Percentiles rank a stretch among this genome's conserved stretches.
phyloP scores from a whole-genome alignment of 2,113 vertebrate genomes.

The Phrynosoma platyrhinos region DNA sequence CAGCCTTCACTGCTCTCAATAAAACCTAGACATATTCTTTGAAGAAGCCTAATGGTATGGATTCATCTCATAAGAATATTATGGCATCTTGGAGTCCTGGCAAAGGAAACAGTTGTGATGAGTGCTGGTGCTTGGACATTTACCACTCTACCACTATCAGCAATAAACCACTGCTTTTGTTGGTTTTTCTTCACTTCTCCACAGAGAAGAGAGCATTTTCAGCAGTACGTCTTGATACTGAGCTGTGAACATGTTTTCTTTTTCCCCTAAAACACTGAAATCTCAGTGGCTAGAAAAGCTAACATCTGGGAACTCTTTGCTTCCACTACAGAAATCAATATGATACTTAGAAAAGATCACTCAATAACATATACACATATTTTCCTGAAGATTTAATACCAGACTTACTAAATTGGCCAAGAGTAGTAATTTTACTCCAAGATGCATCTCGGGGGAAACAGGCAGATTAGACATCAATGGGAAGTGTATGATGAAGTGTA shows the following conservation, averaged over 20 bases:
- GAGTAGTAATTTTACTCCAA: constrained; percentile 66
- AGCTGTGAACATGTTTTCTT: background rate
- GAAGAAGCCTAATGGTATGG: too few relatives aligned
- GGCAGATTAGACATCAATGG: constrained; percentile 53
- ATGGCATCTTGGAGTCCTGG: background rate
- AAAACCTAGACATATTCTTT: too few relatives aligned
- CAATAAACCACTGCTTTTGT: background rate
- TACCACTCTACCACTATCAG: background rate
- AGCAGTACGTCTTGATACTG: constrained; percentile 34
- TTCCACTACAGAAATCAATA: constrained; percentile 55
- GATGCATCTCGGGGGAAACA: constrained; percentile 55
- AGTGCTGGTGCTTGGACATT: background rate
- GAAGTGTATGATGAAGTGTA: constrained; percentile 53
- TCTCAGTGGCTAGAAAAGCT: constrained; percentile 47
- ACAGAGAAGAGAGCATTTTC: constrained; percentile 17
- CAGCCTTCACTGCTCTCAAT: too few relatives aligned
- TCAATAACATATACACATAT: constrained; percentile 35
- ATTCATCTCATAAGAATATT: background rate
- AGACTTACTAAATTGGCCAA: constrained; percentile 64
- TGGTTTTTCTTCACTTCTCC: background rate
- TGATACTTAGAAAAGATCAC: constrained; percentile 37
- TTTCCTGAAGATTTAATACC: constrained; percentile 63
- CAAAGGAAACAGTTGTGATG: background rate
- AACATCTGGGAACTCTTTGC: constrained; percentile 57
- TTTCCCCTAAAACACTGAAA: constrained; percentile 48